Percentiles rank a stretch among this genome's conserved stretches.
Conservation (phyloP, 2,888 invertebrate genomes). For the Eugnorisma glareosa region DNA sequence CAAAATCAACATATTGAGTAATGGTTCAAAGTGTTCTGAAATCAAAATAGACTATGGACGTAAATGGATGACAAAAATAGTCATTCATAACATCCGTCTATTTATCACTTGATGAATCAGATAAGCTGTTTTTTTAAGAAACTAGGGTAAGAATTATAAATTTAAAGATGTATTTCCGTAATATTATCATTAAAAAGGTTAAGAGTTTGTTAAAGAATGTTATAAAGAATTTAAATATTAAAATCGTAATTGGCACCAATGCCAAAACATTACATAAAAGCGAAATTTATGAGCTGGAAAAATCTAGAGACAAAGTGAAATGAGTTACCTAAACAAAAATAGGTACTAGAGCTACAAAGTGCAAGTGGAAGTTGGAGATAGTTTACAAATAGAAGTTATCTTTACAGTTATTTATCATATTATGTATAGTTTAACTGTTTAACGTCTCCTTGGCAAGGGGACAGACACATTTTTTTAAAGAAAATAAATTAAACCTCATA, state of each 20-base stretch:
- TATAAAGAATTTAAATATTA: constrained; percentile 23
- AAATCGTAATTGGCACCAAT: constrained; percentile 47
- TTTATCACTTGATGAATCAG: constrained; percentile 42
- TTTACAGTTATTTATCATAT: constrained; percentile 38
- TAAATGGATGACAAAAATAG: constrained; percentile 33
- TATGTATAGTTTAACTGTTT: constrained; percentile 30
- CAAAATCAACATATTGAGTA: constrained; percentile 30
- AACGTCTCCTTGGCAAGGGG: constrained; percentile 53
- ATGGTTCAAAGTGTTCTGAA: constrained; percentile 31
- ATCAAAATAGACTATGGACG: constrained; percentile 41
- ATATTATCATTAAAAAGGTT: constrained; percentile 2
- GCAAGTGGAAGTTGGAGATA: constrained; percentile 19
- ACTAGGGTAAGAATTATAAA: constrained; percentile 17
- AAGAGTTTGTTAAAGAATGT: constrained; percentile 20
- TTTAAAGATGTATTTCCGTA: not conserved
- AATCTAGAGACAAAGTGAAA: constrained; percentile 27
- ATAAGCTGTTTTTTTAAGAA: constrained; percentile 6
- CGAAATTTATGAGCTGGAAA: constrained; percentile 39
- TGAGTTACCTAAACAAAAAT: constrained; percentile 10
- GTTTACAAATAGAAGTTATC: constrained; percentile 47
- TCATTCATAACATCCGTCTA: constrained; percentile 34
- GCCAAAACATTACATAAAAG: constrained; percentile 57
- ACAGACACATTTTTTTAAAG: constrained; percentile 56
- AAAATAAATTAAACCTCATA: constrained; percentile 58
- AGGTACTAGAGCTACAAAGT: constrained; percentile 14